Evolutionary conservation across 2,888 invertebrate genomes (phyloP), one percentile per base, ranked within the genome.

Genomic region (Nomada lathburiana): DNA sequence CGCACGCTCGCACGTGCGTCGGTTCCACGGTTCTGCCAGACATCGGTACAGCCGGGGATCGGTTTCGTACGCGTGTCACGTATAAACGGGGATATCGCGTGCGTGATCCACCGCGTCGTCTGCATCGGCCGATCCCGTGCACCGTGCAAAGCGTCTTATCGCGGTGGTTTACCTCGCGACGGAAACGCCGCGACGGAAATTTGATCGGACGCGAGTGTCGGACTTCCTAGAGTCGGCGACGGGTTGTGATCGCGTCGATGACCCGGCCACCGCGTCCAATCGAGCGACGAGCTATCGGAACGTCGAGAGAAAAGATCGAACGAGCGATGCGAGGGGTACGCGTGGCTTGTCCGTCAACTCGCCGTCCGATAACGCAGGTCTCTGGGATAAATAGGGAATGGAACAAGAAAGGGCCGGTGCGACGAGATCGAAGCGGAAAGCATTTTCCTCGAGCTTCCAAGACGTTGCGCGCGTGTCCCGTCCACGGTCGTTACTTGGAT

Each of bases 131-230:
- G n/a, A 29, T 7, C 26, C 5, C 26, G 16, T 18, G 26, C 26
- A 3, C 59, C 64, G 76, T 47, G 47, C n/a, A n/a, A n/a, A n/a
- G 29, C 78, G 44, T 77, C 79, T 79, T 77, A 69, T 29, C 57
- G 62, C 11, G 26, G 72, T 53, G 44, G 13, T 10, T 47, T 16
- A 42, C 44, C 52, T 29, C 84, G 81, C 86, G 71, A 86, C n/a
- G 85, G 85, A 85, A 88, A 84, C 26, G 26, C 26, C 26, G 26
- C 26, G 26, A 74, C 84, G 85, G 86, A 90, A 89, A 89, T 77
- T 84, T 80, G 85, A 90, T 89, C 87, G 83, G 55, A 52, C 63
- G 18, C 79, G 70, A 50, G 50, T 20, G 60, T 13, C 55, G 60
- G 55, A 50, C 10, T n/a, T 53, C 53, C 53, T 53, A 20, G 53